phyloP scores from a whole-genome alignment of 2,797 vertebrate species.

The Gallinago solitaria region DNA sequence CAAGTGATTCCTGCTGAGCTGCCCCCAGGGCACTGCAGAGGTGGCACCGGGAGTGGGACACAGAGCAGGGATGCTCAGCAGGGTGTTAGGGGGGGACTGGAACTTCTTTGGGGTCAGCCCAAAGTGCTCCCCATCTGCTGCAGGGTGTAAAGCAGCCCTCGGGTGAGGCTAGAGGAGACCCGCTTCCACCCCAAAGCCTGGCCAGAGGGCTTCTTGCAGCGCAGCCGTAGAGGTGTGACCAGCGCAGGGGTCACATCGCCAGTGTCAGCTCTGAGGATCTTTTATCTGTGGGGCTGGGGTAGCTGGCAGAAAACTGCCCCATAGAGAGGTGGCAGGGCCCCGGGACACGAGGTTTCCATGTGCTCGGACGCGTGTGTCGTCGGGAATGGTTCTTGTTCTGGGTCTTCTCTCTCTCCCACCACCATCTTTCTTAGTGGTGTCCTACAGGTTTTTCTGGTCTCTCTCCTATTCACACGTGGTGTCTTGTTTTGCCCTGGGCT shows the following conservation, averaged over 20 bases:
- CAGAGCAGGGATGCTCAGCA: background rate
- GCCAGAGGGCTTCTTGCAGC: background rate
- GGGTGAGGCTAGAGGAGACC: background rate
- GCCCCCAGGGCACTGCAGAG: background rate
- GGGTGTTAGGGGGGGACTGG: accelerated
- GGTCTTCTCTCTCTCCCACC: slow-evolving; percentile 45
- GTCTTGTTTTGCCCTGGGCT: slow-evolving; percentile 65
- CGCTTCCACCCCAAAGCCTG: background rate
- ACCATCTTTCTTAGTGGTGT: slow-evolving; percentile 62
- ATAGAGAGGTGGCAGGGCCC: background rate
- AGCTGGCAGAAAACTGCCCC: background rate
- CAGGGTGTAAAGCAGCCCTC: background rate
- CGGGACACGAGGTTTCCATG: background rate
- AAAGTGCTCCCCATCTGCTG: background rate
- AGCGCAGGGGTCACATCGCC: background rate
- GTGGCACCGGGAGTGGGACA: background rate
- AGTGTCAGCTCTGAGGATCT: background rate
- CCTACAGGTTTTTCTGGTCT: background rate
- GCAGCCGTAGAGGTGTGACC: background rate
- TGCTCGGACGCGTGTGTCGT: slow-evolving; percentile 24
- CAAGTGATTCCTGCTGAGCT: background rate
- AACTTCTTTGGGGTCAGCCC: background rate
- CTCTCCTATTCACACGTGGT: slow-evolving; percentile 62
- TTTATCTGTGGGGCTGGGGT: background rate
- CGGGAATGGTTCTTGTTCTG: slow-evolving; percentile 53